Base-by-base conservation (phyloP, 2,888 invertebrate genomes). In the Volucella inflata region DNA sequence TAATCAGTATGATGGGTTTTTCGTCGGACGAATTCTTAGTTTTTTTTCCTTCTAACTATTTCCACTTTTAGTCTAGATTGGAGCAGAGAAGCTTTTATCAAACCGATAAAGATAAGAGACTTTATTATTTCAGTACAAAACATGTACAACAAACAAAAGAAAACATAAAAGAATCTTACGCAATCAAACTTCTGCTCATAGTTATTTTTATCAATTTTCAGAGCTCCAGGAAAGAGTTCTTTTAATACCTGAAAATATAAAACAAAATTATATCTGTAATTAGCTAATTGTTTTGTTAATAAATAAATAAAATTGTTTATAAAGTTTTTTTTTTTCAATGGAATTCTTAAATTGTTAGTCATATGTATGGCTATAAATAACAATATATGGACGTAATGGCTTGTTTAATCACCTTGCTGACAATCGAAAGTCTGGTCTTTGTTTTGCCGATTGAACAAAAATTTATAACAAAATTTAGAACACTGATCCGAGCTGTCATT, bases 221-320 rank as follows among this genome's bases (percentile, higher is more conserved):
- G 30, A 30, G 30, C 30, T 30, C 16, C 36, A 21, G 14, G 14
- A 44, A 42, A 44, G 44, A 44, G 10, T 51, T 36, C 36, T 53
- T 55, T 40, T 14, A 46, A 64, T 74, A 74, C 64, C 74, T 74
- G 74, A 53, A 74, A 74, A 17, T n/a, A 74, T n/a, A 46, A 74
- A 21, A 1, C 50, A 38, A 30, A 48, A 44, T 1, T 12, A 46
- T 42, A 51, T 21, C 1, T n/a, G 17, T 46, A 30, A 38, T 38
- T 36, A 67, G 46, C 40, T 36, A 46, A 55, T 48, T 46, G 9
- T 10, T 30, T 30, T 17, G 12, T 64, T 64, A 64, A 16, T 16
- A 50, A 64, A 16, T 48, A 16, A 6, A 30, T 30, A 44, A 6
- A 42, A 51, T 30, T n/a, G 8, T 44, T 2, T 36, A 16, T 4